Evolutionary conservation across 2,888 invertebrate species (phyloP), one percentile per base, ranked within the genome.

Genomic region (Mystacides longicornis): DNA sequence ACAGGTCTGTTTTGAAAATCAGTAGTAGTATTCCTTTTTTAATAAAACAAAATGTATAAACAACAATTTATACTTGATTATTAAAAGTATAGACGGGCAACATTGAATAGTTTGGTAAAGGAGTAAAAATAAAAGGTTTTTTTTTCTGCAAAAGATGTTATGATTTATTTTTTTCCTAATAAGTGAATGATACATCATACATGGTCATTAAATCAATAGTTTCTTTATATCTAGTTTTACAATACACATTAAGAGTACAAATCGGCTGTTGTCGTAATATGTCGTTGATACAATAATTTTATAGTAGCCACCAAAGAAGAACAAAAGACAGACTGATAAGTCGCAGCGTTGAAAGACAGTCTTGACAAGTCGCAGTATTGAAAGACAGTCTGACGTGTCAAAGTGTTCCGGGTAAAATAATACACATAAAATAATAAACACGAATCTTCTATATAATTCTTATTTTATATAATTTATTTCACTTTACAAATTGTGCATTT

Each of bases 211-310:
- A 42, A 54, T 49, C 43, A 49, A 49, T 54, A 48, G 22, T 9
- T 19, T 47, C 7, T 22, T 22, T 42, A 11, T 37, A 37, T 14
- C 37, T 37, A 37, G 16, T 27, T 54, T 50, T 21, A 54, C 33
- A 43, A 50, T 54, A 54, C 46, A 55, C 54, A 55, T 37, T 37
- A 49, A 23, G 49, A 52, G 55, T 55, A 52, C 52, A 55, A 49
- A 50, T 49, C 57, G 51, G 54, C 49, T 48, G 27, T 55, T 51
- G 11, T 7, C 16, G n/a, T 37, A 37, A 37, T 37, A 5, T 7
- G 11, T 27, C 27, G n/a, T n/a, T n/a, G n/a, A n/a, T n/a, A n/a
- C n/a, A n/a, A n/a, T n/a, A n/a, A n/a, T n/a, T n/a, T n/a, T n/a
- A n/a, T n/a, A n/a, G n/a, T n/a, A n/a, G n/a, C n/a, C n/a, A n/a